Base-by-base conservation (phyloP, 2,888 invertebrate genomes). In the Elmis aenea region DNA sequence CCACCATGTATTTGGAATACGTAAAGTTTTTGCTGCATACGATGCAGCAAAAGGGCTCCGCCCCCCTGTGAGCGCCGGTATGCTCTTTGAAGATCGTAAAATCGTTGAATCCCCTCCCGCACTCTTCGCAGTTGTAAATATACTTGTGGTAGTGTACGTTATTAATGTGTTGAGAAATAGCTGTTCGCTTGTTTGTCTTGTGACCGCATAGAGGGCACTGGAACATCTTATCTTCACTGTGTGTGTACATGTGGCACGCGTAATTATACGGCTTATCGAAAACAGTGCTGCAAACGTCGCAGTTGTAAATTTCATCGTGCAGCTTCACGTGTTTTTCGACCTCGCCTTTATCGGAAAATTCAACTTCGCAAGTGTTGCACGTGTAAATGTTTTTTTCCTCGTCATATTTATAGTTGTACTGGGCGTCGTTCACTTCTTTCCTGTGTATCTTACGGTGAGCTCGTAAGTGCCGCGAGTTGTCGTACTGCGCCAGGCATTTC, bases 61-160 rank as follows among this genome's bases (percentile, higher is more conserved):
- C 67, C 26, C 71, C 72, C 15, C 68, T 66, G 57, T 74, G 74
- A 8, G 72, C 71, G 52, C 76, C 75, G 51, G 70, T 69, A 56
- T 77, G 76, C 41, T 75, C 74, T 50, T 70, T 69, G 34, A 71
- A 72, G 48, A 72, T 66, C 22, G 70, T 69, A 25, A 66, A 64
- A 51, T 73, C 72, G 60, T 71, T 72, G 44, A 75, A 75, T 9
- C 74, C 74, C 56, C 74, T 74, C 34, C 70, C 69, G 52, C 75
- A 75, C 4, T 68, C 67, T 28, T 70, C 68, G 52, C 75, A 75
- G 37, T 69, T 67, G 56, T 73, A 74, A 36, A 69, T 68, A 42
- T 69, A 66, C 27, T 64, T 61, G 14, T 59, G 54, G 11, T 60
- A 48, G 38, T 66, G 66, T 11, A 54, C 56, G n/a, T 54, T 52